Base-by-base conservation (phyloP, 2,113 vertebrate genomes). In the Epinephelus cyanopodus region DNA sequence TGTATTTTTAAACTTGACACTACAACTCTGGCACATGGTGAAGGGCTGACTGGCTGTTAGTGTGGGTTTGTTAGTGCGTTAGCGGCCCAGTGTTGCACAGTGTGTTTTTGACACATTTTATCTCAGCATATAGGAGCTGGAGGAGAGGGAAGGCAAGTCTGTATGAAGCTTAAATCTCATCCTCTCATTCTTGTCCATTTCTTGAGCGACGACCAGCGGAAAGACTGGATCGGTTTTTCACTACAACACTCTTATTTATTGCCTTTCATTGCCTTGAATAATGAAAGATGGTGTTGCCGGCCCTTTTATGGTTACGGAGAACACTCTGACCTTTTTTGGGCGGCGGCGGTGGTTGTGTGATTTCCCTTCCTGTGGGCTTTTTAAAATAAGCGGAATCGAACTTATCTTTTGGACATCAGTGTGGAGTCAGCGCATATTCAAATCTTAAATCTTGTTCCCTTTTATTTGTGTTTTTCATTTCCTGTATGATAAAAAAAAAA, bases 251-350 rank as follows among this genome's bases (percentile, higher is more conserved):
- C 54, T 68, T 84, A 82, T 87, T 90, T 91, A 84, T 90, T 88
- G 84, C 87, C 87, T 90, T 88, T 91, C 77, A 79, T 86, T 80
- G 86, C 81, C 84, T 91, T 91, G 85, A 79, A 74, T 83, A 81
- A 64, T 47, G 71, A 79, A 68, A 69, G 69, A 68, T 66, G 70
- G 74, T 3, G 65, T 75, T 15, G 8, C 19, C 14, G 72, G 82
- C 19, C 77, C 65, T 37, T 11, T 13, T 23, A 3, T 4, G 52
- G n/a, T 61, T 67, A 65, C 4, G 0, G 33, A 68, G 21, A 29
- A 0, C 23, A 21, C 48, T 81, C 29, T 27, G 53, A 47, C 21
- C 23, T 42, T 65, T 47, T 42, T 47, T 9, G 1, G 57, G 54
- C 1, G 19, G 54, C 1, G 19, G 52, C 61, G 27, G n/a, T 29